Evolutionary conservation across 2,797 vertebrate genomes (phyloP), one percentile per base, ranked within the genome.

Genomic region (Iguana delicatissima): DNA sequence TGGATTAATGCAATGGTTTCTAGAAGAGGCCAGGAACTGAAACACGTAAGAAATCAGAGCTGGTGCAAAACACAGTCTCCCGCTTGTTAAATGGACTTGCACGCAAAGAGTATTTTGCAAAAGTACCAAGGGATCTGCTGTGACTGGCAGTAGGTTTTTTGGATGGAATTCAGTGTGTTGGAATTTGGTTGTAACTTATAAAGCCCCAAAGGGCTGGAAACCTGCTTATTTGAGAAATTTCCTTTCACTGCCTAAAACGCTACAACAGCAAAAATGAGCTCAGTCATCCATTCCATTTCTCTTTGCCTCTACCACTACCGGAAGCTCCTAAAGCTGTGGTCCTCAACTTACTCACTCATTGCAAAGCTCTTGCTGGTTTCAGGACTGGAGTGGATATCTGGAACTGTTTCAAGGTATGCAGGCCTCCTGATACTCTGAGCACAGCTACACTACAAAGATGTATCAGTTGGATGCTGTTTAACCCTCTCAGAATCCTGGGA

Each of bases 131-230:
- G 83, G 90, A 89, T 84, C 85, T 91, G 86, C 91, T 50, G 89
- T 80, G 24, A 22, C n/a, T 83, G 86, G 92, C 93, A 94, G 76
- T 80, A 93, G 84, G 89, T 14, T 96, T 46, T 80, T 85, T 94
- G 87, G 89, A 93, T 80, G 93, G 94, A 93, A 93, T 92, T 94
- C 50, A 88, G 83, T 82, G 92, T 92, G 94, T 93, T 91, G 73
- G 86, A 84, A 76, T 20, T 46, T 50, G 62, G 59, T 72, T 91
- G 84, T 92, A 94, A 87, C 9, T 38, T 90, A 85, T 89, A 95
- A 94, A 95, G 80, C 81, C 89, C 79, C 62, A 77, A 67, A 86
- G 79, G 55, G 86, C 16, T 89, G 64, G 82, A 89, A 74, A 89
- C 42, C 72, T 84, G 88, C 88, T 90, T 92, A 86, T 87, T 52